phyloP scores from a whole-genome alignment of 2,888 invertebrate species.

The Drosophila nigritarsus region DNA sequence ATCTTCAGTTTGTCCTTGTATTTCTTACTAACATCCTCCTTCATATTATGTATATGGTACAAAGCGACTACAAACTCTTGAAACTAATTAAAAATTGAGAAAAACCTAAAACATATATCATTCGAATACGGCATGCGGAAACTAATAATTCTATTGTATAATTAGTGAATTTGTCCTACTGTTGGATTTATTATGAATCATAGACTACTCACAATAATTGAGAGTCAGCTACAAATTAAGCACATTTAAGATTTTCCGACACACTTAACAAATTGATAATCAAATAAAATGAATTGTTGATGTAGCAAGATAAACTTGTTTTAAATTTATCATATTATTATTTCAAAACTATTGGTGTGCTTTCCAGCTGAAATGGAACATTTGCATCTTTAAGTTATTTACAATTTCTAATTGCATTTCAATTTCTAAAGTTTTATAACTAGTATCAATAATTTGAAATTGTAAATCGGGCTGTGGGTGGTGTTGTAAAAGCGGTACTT shows the following conservation, averaged over 20 bases:
- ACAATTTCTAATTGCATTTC: slow-evolving; percentile 13
- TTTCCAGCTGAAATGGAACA: no score
- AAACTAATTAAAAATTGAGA: background rate
- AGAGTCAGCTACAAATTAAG: background rate
- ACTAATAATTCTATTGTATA: no score
- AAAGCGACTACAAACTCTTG: slow-evolving; percentile 17
- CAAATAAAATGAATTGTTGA: slow-evolving; percentile 22
- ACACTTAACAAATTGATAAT: background rate
- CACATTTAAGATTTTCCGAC: slow-evolving; percentile 14
- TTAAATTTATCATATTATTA: background rate
- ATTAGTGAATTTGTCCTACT: no score
- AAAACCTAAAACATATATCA: background rate
- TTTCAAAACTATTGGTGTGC: slow-evolving; percentile 41
- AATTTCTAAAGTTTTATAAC: slow-evolving; percentile 7
- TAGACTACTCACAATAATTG: slow-evolving; percentile 7
- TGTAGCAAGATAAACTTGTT: background rate
- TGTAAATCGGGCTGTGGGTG: no score
- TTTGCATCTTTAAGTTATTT: background rate
- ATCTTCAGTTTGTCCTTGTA: slow-evolving; percentile 7
- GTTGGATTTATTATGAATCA: background rate
- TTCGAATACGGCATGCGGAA: slow-evolving; percentile 4
- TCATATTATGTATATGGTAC: slow-evolving; percentile 36
- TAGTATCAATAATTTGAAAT: no score
- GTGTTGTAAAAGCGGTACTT: no score
- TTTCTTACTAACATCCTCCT: slow-evolving; percentile 1